Evolutionary conservation across 2,797 vertebrate genomes (phyloP).

Genomic region (Centroberyx gerrardi): DNA sequence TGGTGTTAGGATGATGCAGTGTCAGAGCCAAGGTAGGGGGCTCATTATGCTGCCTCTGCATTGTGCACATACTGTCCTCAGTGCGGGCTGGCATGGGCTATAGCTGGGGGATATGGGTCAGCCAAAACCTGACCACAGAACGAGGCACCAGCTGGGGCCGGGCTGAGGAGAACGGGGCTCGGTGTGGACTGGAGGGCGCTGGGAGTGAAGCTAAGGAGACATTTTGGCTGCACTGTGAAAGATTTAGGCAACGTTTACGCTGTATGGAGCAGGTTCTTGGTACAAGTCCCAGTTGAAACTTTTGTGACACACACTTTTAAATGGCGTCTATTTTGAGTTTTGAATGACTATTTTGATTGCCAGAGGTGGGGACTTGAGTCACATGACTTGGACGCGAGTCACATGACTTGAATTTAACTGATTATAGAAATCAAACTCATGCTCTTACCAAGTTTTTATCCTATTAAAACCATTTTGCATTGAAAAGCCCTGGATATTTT

Average conservation of each 20-base stretch:
- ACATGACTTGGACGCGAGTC: too few species aligned
- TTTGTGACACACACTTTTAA: slow-evolving; percentile 20
- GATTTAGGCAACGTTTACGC: slow-evolving; percentile 48
- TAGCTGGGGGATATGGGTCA: slow-evolving; percentile 76
- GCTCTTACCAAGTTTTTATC: too few species aligned
- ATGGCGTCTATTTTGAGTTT: slow-evolving; percentile 30
- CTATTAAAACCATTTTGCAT: too few species aligned
- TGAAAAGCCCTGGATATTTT: too few species aligned
- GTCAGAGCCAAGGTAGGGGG: slow-evolving; percentile 39
- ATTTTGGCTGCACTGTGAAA: slow-evolving; percentile 47
- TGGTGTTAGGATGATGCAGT: slow-evolving; percentile 38
- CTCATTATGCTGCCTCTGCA: slow-evolving; percentile 71
- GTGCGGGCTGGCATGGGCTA: slow-evolving; percentile 68
- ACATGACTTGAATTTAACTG: too few species aligned
- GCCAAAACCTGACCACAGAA: slow-evolving; percentile 79
- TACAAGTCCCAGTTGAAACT: slow-evolving; percentile 29
- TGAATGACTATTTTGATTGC: slow-evolving; percentile 27
- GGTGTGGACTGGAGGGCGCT: slow-evolving; percentile 3
- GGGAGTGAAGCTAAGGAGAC: slow-evolving; percentile 41
- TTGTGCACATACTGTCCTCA: slow-evolving; percentile 83
- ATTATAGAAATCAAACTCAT: too few species aligned
- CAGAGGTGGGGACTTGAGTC: too few species aligned
- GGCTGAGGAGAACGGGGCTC: slow-evolving; percentile 64
- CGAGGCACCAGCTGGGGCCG: slow-evolving; percentile 74
- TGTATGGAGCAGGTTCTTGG: slow-evolving; percentile 38